Evolutionary conservation across 2,797 vertebrate species (phyloP).

Genomic region (Pseudochirops corinnae): DNA sequence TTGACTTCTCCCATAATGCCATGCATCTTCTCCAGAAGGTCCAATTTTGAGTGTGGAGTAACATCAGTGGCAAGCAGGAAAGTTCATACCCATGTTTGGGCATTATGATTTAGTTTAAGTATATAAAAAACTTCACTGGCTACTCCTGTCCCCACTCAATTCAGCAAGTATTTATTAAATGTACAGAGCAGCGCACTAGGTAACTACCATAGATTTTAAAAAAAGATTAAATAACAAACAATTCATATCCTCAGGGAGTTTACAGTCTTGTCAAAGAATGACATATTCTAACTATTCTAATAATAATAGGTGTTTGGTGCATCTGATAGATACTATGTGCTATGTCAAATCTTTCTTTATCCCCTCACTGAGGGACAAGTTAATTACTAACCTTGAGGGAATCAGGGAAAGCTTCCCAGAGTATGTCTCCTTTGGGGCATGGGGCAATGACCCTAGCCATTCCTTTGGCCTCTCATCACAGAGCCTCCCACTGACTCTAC

Average conservation of each 20-base stretch:
- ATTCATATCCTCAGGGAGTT: background rate
- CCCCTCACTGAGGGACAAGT: background rate
- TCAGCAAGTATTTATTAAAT: background rate
- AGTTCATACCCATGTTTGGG: background rate
- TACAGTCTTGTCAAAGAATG: background rate
- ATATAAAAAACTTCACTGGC: background rate
- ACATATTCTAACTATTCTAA: background rate
- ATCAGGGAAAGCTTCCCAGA: background rate
- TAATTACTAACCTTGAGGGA: background rate
- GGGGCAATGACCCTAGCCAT: background rate
- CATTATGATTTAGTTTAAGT: slow-evolving; percentile 5
- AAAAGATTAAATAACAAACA: background rate
- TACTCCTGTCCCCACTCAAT: background rate
- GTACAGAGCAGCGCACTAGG: background rate
- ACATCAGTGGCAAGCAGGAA: background rate
- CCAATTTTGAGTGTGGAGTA: background rate
- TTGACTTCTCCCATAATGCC: background rate
- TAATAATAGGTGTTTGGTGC: background rate
- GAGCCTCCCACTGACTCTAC: background rate
- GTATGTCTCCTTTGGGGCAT: background rate
- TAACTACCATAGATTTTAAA: background rate
- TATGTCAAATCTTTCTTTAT: background rate
- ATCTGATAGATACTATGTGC: background rate
- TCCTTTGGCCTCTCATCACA: background rate
- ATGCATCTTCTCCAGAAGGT: background rate